Base-by-base conservation (phyloP, 2,113 vertebrate genomes). In the Gadus chalcogrammus region DNA sequence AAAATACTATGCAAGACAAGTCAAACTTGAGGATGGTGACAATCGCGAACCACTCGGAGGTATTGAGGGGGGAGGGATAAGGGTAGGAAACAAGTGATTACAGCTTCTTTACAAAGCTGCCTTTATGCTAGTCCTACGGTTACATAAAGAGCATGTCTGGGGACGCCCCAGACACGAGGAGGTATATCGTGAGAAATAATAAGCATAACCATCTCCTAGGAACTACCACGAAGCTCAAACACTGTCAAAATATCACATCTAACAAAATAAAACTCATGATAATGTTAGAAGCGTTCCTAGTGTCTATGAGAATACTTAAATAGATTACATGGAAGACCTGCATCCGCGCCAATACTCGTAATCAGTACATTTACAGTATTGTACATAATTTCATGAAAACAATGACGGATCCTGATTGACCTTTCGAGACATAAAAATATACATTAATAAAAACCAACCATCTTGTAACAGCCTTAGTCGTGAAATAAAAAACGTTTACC, bases 101-200 rank as follows among this genome's bases (percentile, higher is more conserved):
- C 42, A 48, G 42, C 42, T 48, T 48, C 31, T 8, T 48, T 11
- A 48, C 42, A 48, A 48, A 48, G 6, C 42, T 64, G 13, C n/a
- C 22, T 18, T 15, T 15, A 53, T 22, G 7, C n/a, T 22, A 48
- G n/a, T 22, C 18, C n/a, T 78, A 80, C 73, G 76, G 61, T 69
- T 71, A 67, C 70, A 74, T 61, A 48, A 18, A 76, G 67, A 83
- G 70, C 65, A 66, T 17, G 79, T 77, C 76, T 70, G n/a, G 69
- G 69, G 18, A 71, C 65, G 63, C n/a, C 70, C 75, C 75, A 77
- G 79, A 86, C 85, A 84, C 77, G 24, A 61, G 73, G 84, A 87
- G 84, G 85, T 87, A 85, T 83, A 76, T 69, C 9, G 75, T 78
- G 72, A 85, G 80, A 83, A 82, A 82, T 81, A 81, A 82, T 82